Conservation (phyloP, 1,140 invertebrate genomes). For the Pogonomyrmex californicus region DNA sequence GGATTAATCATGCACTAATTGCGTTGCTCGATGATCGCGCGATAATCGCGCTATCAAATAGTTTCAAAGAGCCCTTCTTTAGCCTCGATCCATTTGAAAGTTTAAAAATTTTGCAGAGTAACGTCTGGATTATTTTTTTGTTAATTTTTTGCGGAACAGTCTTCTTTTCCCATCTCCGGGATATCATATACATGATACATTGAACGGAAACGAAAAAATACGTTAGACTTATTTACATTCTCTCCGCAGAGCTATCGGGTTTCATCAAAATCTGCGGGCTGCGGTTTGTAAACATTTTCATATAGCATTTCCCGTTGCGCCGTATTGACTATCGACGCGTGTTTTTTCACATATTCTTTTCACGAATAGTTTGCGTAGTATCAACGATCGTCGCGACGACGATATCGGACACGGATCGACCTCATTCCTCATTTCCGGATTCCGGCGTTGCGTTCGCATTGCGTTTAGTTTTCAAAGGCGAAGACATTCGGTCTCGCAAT, state of each 20-base stretch:
- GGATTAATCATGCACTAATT: not conserved
- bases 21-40: not conserved
- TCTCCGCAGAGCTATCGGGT: not conserved
- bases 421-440: not conserved
- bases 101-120: not conserved
- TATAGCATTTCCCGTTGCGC: not conserved
- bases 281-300: constrained; percentile 35
- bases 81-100: not conserved
- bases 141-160: not conserved
- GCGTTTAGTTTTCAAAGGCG: not conserved
- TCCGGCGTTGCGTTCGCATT: not conserved
- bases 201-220: constrained; percentile 17
- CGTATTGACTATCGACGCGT: not conserved
- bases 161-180: not conserved
- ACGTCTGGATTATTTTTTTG: not conserved
- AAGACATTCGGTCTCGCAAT: not conserved
- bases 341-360: constrained; percentile 11
- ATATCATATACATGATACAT: not conserved
- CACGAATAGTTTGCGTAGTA: not conserved
- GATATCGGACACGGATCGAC: not conserved
- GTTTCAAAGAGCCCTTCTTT: not conserved
- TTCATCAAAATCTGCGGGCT: constrained; percentile 42
- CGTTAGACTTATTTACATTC: constrained; percentile 43
- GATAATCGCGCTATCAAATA: not conserved
- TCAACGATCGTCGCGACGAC: not conserved